Percentiles rank a stretch among this genome's conserved stretches.
Conservation (phyloP, 2,888 invertebrate species). For the Notocelia uddmanniana region DNA sequence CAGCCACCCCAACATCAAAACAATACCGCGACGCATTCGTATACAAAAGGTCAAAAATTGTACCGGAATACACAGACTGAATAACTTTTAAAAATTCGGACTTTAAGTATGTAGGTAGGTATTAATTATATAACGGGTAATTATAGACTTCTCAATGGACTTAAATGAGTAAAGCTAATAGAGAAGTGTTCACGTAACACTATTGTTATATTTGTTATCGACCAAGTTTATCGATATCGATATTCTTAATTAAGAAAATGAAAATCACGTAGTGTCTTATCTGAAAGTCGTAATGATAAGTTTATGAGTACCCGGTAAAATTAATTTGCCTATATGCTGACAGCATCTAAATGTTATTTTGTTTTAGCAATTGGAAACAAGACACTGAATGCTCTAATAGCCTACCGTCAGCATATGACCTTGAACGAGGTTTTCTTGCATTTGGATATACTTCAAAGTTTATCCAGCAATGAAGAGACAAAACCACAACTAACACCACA, state of each 20-base stretch:
- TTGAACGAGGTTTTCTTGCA: constrained; percentile 67
- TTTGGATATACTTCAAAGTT: constrained; percentile 66
- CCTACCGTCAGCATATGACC: constrained; percentile 70
- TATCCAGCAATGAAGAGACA: constrained; percentile 59
- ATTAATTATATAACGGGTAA: constrained; percentile 10
- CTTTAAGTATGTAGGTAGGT: constrained; percentile 47
- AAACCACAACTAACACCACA: constrained; percentile 60
- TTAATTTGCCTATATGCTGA: constrained; percentile 1
- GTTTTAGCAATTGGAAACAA: constrained; percentile 68
- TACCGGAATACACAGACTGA: constrained; percentile 59
- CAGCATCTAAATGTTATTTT: constrained; percentile 38
- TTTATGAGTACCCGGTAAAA: background rate
- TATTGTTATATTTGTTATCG: too few relatives aligned
- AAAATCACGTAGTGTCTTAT: too few relatives aligned
- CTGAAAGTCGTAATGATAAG: constrained; percentile 2
- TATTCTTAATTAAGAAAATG: too few relatives aligned
- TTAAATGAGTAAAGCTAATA: background rate
- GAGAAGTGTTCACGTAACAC: too few relatives aligned
- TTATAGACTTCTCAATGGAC: background rate
- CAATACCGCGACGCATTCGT: constrained; percentile 3
- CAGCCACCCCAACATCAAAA: background rate
- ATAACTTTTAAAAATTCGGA: constrained; percentile 20
- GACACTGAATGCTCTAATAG: constrained; percentile 61
- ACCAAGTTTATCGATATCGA: too few relatives aligned
- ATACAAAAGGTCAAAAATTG: constrained; percentile 55